phyloP scores from a whole-genome alignment of 2,113 vertebrate genomes.

The Oreotragus oreotragus region DNA sequence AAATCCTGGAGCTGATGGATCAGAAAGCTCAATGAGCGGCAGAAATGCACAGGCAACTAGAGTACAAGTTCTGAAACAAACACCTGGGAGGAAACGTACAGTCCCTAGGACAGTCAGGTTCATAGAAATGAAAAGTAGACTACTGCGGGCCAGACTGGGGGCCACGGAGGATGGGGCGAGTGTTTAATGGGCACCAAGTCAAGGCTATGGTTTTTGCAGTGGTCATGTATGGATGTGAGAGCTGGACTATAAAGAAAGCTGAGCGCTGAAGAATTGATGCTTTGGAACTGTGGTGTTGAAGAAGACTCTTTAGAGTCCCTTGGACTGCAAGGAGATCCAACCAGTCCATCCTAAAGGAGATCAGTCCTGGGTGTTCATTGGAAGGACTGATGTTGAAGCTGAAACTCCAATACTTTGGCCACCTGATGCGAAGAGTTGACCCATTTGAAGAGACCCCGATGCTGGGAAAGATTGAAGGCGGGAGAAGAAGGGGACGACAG shows the following conservation, averaged over 20 bases:
- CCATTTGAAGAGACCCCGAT: background rate
- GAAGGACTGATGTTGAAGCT: background rate
- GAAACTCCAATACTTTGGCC: background rate
- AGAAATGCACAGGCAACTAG: background rate
- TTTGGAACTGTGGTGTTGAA: background rate
- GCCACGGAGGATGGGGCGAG: rapidly evolving
- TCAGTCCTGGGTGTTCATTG: background rate
- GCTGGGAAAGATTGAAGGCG: background rate
- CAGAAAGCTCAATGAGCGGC: background rate
- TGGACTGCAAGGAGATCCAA: background rate
- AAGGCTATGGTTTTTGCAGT: background rate
- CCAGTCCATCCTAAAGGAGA: background rate
- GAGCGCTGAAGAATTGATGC: background rate
- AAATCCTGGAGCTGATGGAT: background rate
- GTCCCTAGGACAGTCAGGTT: background rate
- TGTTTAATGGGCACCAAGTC: background rate
- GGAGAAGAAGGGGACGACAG: background rate
- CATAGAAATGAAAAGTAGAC: background rate
- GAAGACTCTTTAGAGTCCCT: background rate
- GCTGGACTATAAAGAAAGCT: background rate
- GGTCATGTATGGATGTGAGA: background rate
- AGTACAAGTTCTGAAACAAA: background rate
- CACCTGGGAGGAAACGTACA: background rate
- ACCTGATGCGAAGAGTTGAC: background rate
- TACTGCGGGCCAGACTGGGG: background rate